Conservation (phyloP, 1,140 invertebrate species). For the Drosophila watanabei region DNA sequence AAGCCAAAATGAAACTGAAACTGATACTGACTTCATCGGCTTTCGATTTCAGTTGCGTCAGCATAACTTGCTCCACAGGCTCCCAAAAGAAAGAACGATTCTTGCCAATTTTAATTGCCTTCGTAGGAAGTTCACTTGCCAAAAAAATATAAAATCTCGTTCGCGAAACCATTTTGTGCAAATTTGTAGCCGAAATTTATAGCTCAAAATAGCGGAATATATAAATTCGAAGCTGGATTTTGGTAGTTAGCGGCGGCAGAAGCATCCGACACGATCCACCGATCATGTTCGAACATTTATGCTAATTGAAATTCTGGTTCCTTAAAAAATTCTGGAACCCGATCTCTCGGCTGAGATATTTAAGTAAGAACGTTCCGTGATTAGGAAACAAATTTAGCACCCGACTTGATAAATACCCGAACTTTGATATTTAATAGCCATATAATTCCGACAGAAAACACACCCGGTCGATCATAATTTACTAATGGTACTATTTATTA, state of each 20-base stretch:
- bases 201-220: slow-evolving; percentile 32
- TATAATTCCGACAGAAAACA: slow-evolving; percentile 2
- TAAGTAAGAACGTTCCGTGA: slow-evolving; percentile 33
- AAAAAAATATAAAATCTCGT: slow-evolving; percentile 15
- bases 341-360: slow-evolving; percentile 23
- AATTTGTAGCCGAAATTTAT: slow-evolving; percentile 49
- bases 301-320: slow-evolving; percentile 51
- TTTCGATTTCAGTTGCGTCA: slow-evolving; percentile 42
- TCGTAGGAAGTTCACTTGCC: slow-evolving; percentile 28
- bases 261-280: slow-evolving; percentile 34
- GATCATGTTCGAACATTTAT: slow-evolving; percentile 48
- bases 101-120: slow-evolving; percentile 22
- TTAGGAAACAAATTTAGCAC: slow-evolving; percentile 50
- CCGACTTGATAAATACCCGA: slow-evolving; percentile 41
- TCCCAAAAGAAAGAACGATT: slow-evolving; percentile 20
- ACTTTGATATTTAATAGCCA: slow-evolving; percentile 44
- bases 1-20: slow-evolving; percentile 4
- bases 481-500: slow-evolving; percentile 70
- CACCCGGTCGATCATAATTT: slow-evolving; percentile 59
- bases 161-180: slow-evolving; percentile 37
- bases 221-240: slow-evolving; percentile 32
- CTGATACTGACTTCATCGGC: slow-evolving; percentile 10
- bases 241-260: slow-evolving; percentile 26
- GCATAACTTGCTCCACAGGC: slow-evolving; percentile 42
- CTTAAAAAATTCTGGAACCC: slow-evolving; percentile 18